A percentile compares a stretch with the other conserved stretches of the same genome.
These are phyloP conservation scores for Microctonus brassicae DNA, from an alignment of 2,888 invertebrate genomes.

Conservation along the genomic window DNA sequence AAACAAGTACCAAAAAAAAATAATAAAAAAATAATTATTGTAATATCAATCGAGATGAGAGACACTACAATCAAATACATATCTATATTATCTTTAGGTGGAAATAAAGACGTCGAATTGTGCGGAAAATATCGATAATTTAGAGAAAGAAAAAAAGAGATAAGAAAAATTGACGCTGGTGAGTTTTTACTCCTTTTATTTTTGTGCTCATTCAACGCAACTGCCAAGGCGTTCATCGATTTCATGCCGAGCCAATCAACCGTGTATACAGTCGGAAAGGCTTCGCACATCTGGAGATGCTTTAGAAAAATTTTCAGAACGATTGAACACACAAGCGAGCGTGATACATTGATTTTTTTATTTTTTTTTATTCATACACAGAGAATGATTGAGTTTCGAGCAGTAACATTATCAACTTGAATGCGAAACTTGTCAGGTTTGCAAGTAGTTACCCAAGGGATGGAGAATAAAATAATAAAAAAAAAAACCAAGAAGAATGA, in stretches of 20 bases:
- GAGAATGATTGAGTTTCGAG: not conserved
- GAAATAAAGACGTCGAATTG: not conserved
- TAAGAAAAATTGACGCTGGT: not conserved
- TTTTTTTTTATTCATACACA: not conserved
- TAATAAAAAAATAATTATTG: not conserved
- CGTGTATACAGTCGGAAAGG: not conserved
- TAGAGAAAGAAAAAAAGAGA: not conserved
- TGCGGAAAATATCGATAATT: constrained; percentile 3
- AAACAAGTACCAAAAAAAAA: not conserved
- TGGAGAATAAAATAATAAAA: constrained; percentile 4
- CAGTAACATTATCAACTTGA: not conserved
- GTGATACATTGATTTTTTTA: not conserved
- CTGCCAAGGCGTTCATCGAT: constrained; percentile 3
- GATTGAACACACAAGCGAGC: not conserved
- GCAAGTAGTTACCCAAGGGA: constrained; percentile 16
- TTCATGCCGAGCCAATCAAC: not conserved
- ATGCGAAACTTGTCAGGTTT: not conserved
- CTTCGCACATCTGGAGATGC: not conserved
- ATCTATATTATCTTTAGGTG: not conserved
- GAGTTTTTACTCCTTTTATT: not conserved
- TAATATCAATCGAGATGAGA: constrained; percentile 1
- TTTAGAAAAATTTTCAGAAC: constrained; percentile 1
- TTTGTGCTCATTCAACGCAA: not conserved
- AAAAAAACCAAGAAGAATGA: constrained; percentile 31
- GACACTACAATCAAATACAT: no score